Percentiles rank a stretch among this genome's conserved stretches.
Conservation (phyloP, 2,888 invertebrate species). For the Tachina grossa region DNA sequence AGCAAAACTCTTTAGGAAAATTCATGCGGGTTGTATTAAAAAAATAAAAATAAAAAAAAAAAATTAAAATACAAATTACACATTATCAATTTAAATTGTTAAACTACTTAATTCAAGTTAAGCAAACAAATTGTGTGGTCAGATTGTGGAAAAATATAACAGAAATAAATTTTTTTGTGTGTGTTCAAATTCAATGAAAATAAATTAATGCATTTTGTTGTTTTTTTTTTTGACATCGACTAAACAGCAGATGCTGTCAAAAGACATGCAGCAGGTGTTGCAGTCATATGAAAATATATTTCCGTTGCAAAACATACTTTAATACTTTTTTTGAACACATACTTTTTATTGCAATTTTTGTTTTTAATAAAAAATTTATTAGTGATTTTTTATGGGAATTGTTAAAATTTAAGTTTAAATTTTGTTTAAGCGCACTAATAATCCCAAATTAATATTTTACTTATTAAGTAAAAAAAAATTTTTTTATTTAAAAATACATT, state of each 20-base stretch:
- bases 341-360: not conserved
- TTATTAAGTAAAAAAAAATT: no score
- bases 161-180: constrained; percentile 1
- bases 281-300: constrained; percentile 59
- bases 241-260: constrained; percentile 60
- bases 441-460: no score
- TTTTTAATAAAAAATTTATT: not conserved
- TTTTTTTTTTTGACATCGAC: constrained; percentile 4
- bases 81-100: constrained; percentile 59
- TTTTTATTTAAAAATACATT: no score
- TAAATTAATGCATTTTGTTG: constrained; percentile 51
- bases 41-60: not conserved
- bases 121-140: constrained; percentile 63
- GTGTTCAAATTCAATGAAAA: not conserved
- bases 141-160: constrained; percentile 50
- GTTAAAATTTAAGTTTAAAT: no score
- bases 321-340: not conserved
- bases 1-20: constrained; percentile 26
- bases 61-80: constrained; percentile 43
- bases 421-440: no score
- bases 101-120: constrained; percentile 53
- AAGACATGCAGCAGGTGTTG: constrained; percentile 57
- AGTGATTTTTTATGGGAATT: no score
- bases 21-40: constrained; percentile 51
- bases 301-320: constrained; percentile 24